Percentiles rank a stretch among this genome's conserved stretches.
These are phyloP conservation scores for Lordiphosa andalusiaca DNA, from an alignment of 2,888 invertebrate species.

Conservation along the genomic window DNA sequence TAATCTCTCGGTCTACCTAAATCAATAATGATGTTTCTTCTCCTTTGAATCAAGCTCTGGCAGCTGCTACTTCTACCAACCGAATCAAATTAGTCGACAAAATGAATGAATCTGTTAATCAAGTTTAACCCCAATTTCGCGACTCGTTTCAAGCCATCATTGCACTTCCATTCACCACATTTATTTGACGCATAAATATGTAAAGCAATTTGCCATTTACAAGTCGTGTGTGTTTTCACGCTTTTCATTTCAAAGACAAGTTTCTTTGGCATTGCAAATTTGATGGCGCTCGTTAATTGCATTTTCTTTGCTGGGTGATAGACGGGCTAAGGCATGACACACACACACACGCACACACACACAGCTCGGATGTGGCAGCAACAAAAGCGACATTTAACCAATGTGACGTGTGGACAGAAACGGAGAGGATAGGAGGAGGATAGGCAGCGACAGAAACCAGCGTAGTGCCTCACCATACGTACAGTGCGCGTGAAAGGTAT, in stretches of 20 bases:
- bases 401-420: constrained; percentile 35
- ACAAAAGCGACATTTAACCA: constrained; percentile 48
- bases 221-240: constrained; percentile 30
- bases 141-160: not conserved
- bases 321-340: constrained; percentile 37
- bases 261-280: constrained; percentile 41
- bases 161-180: constrained; percentile 11
- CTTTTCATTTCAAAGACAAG: constrained; percentile 45
- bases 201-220: constrained; percentile 37
- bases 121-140: not conserved
- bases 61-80: no score
- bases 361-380: constrained; percentile 35
- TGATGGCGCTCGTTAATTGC: constrained; percentile 61
- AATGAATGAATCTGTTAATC: no score
- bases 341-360: constrained; percentile 20
- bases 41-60: no score
- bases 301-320: constrained; percentile 50
- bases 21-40: no score
- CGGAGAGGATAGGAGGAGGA: not conserved
- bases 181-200: constrained; percentile 27
- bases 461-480: constrained; percentile 3
- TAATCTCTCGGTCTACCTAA: no score
- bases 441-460: constrained; percentile 12
- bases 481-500: constrained; percentile 51
- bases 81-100: no score